Evolutionary conservation across 2,888 invertebrate genomes (phyloP).

Genomic region (Temnothorax ravouxi): DNA sequence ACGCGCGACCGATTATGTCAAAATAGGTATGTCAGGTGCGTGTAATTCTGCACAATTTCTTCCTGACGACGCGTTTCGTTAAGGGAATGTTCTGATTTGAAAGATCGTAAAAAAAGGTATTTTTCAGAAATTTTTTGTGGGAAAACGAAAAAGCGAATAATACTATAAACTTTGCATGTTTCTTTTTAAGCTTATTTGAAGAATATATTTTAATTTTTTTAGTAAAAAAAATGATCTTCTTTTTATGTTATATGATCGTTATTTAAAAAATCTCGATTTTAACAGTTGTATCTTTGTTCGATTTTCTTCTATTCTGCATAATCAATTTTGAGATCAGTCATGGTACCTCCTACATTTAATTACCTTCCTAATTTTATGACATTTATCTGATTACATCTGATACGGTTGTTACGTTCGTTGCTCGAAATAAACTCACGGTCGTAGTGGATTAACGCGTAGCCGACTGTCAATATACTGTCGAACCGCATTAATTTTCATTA

Average conservation of each 20-base stretch:
- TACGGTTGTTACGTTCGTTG: not conserved
- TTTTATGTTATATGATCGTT: not conserved
- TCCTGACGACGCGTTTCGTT: not conserved
- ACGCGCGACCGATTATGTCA: not conserved
- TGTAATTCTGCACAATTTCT: not conserved
- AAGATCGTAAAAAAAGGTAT: too few relatives aligned
- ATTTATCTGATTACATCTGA: constrained; percentile 12
- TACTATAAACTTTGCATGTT: too few relatives aligned
- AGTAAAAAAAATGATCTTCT: too few relatives aligned
- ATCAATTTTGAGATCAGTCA: not conserved
- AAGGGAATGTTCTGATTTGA: not conserved
- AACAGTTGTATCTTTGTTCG: not conserved
- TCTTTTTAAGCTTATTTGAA: too few relatives aligned
- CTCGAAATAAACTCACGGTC: not conserved
- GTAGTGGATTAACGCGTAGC: constrained; percentile 3
- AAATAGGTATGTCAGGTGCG: not conserved
- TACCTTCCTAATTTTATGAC: not conserved
- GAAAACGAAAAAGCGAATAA: too few relatives aligned
- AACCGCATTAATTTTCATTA: constrained; percentile 41
- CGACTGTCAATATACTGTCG: constrained; percentile 17
- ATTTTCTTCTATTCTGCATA: not conserved
- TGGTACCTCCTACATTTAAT: not conserved
- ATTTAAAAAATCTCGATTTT: constrained; percentile 1
- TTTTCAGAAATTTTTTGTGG: too few relatives aligned
- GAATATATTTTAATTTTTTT: too few relatives aligned